phyloP scores from a whole-genome alignment of 2,113 vertebrate genomes.

The Azemiops feae region DNA sequence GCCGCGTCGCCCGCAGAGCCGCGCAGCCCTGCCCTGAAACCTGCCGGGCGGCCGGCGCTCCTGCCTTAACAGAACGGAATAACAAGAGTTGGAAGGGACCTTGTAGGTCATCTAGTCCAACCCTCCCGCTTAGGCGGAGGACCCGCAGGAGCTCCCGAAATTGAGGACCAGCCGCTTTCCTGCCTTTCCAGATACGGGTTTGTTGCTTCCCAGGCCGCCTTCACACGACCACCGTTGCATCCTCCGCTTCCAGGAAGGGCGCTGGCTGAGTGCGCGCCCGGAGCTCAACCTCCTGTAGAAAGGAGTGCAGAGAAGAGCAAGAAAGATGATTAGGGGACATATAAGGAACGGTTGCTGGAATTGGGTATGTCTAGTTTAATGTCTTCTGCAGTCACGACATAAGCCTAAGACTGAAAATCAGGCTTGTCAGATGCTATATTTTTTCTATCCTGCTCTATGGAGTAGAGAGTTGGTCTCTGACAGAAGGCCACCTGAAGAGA shows the following conservation, averaged over 20 bases:
- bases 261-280: neutral
- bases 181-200: neutral
- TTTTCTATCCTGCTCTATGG: no score
- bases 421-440: no score
- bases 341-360: neutral
- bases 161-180: neutral
- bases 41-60: neutral
- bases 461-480: no score
- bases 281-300: neutral
- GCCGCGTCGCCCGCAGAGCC: neutral
- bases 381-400: no score
- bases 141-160: neutral
- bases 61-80: no score
- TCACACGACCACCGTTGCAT: neutral
- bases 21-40: neutral
- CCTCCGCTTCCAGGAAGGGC: neutral
- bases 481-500: no score
- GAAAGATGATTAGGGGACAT: fast-evolving
- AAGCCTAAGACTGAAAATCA: no score
- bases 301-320: no score
- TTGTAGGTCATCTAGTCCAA: no score
- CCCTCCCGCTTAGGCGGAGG: neutral
- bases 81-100: no score
- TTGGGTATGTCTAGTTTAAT: neutral
- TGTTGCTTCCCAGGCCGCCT: neutral